Conservation (phyloP, 2,113 vertebrate genomes). For the Podarcis raffonei region DNA sequence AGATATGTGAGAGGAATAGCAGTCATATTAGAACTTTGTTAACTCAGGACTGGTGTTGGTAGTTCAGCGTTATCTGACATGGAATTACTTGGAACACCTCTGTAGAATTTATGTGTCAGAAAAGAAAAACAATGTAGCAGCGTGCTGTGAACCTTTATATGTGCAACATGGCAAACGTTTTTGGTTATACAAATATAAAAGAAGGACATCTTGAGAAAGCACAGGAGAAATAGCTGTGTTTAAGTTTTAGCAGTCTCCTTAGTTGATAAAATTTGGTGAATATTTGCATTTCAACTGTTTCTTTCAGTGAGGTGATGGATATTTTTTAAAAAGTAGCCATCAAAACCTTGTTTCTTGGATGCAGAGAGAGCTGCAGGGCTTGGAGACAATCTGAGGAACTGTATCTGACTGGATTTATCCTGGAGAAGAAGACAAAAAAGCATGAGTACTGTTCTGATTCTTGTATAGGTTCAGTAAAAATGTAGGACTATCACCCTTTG, state of each 20-base stretch:
- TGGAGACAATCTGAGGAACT: not conserved
- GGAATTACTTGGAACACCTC: not conserved
- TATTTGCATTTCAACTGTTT: conserved; percentile 62
- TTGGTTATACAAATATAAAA: conserved; percentile 13
- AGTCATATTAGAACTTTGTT: not conserved
- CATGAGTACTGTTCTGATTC: not conserved
- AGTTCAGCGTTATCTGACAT: not conserved
- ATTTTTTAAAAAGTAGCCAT: not conserved
- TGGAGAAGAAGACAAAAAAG: not conserved
- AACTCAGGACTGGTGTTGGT: too few species aligned
- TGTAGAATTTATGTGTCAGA: conserved; percentile 18
- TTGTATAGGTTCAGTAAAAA: not conserved
- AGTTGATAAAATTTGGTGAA: conserved; percentile 63
- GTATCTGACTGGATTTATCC: not conserved
- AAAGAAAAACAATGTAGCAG: not conserved
- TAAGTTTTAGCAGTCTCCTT: conserved; percentile 67
- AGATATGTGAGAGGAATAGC: conserved; percentile 3
- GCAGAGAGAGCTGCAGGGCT: not conserved
- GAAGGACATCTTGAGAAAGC: conserved; percentile 32
- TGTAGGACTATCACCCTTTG: not conserved
- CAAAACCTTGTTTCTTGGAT: not conserved
- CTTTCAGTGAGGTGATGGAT: conserved; percentile 56
- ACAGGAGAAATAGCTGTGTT: conserved; percentile 50
- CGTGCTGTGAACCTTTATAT: conserved; percentile 33
- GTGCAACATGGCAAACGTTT: conserved; percentile 16